A percentile compares a stretch with the other conserved stretches of the same genome.
These are phyloP conservation scores for Genyomyrus donnyi DNA, from an alignment of 2,113 vertebrate species.

Conservation along the genomic window DNA sequence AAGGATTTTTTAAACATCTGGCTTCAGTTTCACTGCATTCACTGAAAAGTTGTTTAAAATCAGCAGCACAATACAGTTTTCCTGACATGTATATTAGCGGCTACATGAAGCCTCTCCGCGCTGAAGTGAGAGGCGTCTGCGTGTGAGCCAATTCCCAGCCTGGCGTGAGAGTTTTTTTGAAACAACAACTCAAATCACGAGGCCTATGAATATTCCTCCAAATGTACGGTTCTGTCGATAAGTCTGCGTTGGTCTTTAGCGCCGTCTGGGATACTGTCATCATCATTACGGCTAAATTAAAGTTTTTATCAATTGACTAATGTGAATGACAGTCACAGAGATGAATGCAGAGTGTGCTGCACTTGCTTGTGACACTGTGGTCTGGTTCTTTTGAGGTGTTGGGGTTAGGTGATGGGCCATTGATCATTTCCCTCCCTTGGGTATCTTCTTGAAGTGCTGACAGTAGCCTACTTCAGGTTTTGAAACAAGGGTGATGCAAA, in stretches of 20 bases:
- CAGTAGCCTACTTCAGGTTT: background rate
- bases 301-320: slow-evolving; percentile 24
- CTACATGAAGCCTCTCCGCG: background rate
- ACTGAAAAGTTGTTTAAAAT: background rate
- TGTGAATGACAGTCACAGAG: slow-evolving; percentile 25
- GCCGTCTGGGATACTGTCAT: slow-evolving; percentile 16
- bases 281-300: slow-evolving; percentile 20
- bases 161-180: background rate
- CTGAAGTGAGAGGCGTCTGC: background rate
- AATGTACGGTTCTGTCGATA: background rate
- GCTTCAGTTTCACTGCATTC: background rate
- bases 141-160: background rate
- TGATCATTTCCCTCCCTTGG: background rate
- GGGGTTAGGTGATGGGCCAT: background rate
- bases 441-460: background rate
- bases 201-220: background rate
- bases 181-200: background rate
- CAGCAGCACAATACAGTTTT: background rate
- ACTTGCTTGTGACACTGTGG: background rate
- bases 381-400: background rate
- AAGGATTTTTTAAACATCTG: background rate
- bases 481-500: background rate
- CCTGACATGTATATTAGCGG: background rate
- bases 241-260: background rate
- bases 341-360: background rate